Conservation (phyloP, 2,888 invertebrate genomes). For the Meiosimyza decipiens region DNA sequence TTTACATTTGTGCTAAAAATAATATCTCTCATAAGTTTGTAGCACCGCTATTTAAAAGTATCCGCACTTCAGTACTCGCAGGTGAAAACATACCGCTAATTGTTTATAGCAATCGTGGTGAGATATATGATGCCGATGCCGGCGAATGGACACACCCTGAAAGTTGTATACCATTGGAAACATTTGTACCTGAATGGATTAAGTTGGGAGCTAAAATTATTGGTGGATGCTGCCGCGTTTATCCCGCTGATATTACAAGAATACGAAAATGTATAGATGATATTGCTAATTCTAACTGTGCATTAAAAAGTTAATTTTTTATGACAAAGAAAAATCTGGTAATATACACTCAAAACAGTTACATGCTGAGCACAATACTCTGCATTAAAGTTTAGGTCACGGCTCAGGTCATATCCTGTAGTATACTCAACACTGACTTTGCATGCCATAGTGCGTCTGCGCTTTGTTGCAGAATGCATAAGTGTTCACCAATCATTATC, state of each 20-base stretch:
- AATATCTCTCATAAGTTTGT: slow-evolving; percentile 66
- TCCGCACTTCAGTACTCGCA: slow-evolving; percentile 64
- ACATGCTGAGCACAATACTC: no score
- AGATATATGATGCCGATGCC: slow-evolving; percentile 56
- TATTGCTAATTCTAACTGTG: slow-evolving; percentile 37
- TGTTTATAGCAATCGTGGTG: slow-evolving; percentile 92
- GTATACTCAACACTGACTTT: no score
- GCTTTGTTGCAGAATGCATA: no score
- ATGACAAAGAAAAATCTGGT: no score
- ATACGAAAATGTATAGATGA: slow-evolving; percentile 70
- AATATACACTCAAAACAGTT: no score
- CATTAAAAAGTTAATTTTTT: neutral
- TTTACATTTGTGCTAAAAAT: neutral
- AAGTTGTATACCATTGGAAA: slow-evolving; percentile 75
- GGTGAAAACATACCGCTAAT: slow-evolving; percentile 75
- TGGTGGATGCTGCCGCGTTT: slow-evolving; percentile 92
- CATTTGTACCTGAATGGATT: slow-evolving; percentile 82
- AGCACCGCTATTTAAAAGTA: slow-evolving; percentile 69
- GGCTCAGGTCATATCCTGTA: no score
- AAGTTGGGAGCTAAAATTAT: slow-evolving; percentile 82
- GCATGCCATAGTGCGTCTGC: no score
- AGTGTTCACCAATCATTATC: no score
- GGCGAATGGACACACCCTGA: slow-evolving; percentile 75
- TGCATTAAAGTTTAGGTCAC: no score
- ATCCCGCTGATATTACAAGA: slow-evolving; percentile 80